Conservation (phyloP, 2,888 invertebrate genomes). For the Cheiracanthium punctorium region DNA sequence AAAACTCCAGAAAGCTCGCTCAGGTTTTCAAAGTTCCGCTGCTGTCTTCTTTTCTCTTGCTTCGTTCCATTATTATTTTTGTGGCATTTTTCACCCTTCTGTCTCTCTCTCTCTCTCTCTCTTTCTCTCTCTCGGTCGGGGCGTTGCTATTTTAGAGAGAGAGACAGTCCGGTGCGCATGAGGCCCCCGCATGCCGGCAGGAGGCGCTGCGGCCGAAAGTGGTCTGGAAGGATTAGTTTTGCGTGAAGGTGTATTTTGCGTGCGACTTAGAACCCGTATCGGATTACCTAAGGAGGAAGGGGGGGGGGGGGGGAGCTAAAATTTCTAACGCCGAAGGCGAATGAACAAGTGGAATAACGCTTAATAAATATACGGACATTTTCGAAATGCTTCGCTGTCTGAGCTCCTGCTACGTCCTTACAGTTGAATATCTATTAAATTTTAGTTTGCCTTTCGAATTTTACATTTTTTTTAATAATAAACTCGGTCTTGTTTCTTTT, state of each 20-base stretch:
- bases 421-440: background rate
- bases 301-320: background rate
- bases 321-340: background rate
- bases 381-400: background rate
- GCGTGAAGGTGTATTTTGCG: background rate
- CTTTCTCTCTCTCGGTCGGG: conserved; percentile 17
- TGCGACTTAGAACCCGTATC: conserved; percentile 13
- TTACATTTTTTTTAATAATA: too few species aligned
- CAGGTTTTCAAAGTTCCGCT: conserved; percentile 59
- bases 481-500: too few species aligned
- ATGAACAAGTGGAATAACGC: background rate
- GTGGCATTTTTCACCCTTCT: conserved; percentile 57
- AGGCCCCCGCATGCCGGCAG: background rate
- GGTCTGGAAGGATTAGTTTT: conserved; percentile 5
- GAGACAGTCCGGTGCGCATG: conserved; percentile 27
- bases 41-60: conserved; percentile 16
- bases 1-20: conserved; percentile 63
- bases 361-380: background rate
- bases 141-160: conserved; percentile 62
- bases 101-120: conserved; percentile 15
- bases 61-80: conserved; percentile 33
- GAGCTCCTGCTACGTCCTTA: background rate
- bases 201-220: background rate
- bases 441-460: too few species aligned
- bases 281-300: background rate